Evolutionary conservation across 2,888 invertebrate genomes (phyloP), one percentile per base, ranked within the genome.

Genomic region (Eupeodes latifasciatus): DNA sequence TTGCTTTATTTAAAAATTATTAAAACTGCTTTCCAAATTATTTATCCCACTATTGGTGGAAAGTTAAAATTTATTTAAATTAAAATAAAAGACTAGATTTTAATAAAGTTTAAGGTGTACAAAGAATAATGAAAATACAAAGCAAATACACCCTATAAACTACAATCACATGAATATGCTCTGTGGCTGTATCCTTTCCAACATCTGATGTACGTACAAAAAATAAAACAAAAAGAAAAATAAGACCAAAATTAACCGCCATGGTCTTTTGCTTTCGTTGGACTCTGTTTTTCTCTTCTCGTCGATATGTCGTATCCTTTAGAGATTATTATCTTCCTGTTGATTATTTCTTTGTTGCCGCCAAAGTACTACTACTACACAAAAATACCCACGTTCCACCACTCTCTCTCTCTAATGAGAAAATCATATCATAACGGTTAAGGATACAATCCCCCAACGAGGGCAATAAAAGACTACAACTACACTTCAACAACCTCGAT

Each of bases 351-450:
- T 88, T 88, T 88, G 88, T 85, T 88, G 81, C 88, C 78, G 78
- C 75, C 59, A 49, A 77, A 85, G 81, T 88, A 81, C 85, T 81
- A 85, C 88, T 5, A 40, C 40, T 40, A 40, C 40, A 88, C 75
- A 71, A 85, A 57, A 77, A 72, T 59, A 85, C 88, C 85, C 88
- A 88, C 88, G 88, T 88, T 85, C 88, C 81, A 78, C 81, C 88
- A 88, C 78, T 88, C 74, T 27, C 27, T 2, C 3, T 27, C 27
- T 78, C 77, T 85, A 85, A 88, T 85, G 88, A 88, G 85, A 74
- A 88, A 85, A 88, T 88, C 88, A 88, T 88, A 88, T 88, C 81
- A 88, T 88, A 88, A 88, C 88, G 85, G 88, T 85, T 88, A 88
- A 88, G 88, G 78, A 81, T 88, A 85, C 85, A 88, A 88, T 81